phyloP scores from a whole-genome alignment of 2,797 vertebrate species.

The Bovichtus diacanthus region DNA sequence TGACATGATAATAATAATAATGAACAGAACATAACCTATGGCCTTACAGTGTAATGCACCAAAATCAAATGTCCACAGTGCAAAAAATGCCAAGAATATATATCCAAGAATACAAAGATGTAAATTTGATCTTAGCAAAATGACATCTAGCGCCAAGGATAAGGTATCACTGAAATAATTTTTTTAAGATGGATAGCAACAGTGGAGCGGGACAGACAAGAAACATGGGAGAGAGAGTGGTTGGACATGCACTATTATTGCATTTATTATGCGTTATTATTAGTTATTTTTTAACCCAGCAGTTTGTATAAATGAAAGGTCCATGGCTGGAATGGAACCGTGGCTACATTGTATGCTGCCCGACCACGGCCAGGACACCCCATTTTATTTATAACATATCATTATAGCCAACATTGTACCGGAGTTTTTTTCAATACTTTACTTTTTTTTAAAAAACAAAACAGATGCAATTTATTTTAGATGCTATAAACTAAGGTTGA shows the following conservation, averaged over 20 bases:
- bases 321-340: neutral
- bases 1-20: conserved; percentile 1
- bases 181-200: neutral
- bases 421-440: too few species aligned
- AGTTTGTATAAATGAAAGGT: too few species aligned
- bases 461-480: too few species aligned
- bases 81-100: neutral
- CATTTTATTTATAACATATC: neutral
- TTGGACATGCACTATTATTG: neutral
- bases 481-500: too few species aligned
- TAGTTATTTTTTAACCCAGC: too few species aligned
- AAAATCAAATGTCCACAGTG: neutral
- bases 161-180: neutral
- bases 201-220: neutral
- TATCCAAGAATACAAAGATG: neutral
- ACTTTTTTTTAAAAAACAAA: too few species aligned
- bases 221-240: neutral
- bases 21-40: neutral
- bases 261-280: too few species aligned
- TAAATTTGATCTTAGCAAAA: neutral
- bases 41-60: neutral
- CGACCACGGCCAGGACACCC: neutral
- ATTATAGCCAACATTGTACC: neutral
- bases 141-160: neutral
- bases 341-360: neutral